Conservation (phyloP, 2,797 vertebrate genomes). For the Acanthurus tractus region DNA sequence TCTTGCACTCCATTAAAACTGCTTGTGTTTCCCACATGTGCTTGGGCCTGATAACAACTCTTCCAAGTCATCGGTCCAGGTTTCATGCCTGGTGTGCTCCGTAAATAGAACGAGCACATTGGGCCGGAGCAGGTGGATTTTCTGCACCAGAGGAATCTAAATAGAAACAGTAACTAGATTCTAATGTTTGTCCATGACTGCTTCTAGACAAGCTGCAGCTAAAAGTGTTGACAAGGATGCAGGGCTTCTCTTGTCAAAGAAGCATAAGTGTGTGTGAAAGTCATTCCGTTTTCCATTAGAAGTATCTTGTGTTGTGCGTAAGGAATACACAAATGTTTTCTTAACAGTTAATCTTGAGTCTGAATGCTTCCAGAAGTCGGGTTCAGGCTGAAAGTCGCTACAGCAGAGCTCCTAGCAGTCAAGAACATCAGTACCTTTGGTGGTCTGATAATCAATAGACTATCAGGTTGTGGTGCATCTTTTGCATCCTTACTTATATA, state of each 20-base stretch:
- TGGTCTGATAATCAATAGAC: neutral
- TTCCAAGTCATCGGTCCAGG: neutral
- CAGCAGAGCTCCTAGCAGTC: neutral
- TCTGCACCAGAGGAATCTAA: slow-evolving; percentile 55
- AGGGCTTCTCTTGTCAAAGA: slow-evolving; percentile 29
- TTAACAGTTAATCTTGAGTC: slow-evolving; percentile 12
- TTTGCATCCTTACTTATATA: too few species aligned
- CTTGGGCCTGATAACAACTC: slow-evolving; percentile 16
- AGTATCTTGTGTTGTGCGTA: slow-evolving; percentile 7
- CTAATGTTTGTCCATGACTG: neutral
- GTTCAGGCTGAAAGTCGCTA: neutral
- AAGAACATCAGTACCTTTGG: neutral
- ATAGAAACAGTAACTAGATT: slow-evolving; percentile 63
- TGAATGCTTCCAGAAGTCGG: neutral
- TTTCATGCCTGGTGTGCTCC: slow-evolving; percentile 22
- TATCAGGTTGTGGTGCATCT: neutral
- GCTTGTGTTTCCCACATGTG: slow-evolving; percentile 21
- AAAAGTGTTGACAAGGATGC: slow-evolving; percentile 46
- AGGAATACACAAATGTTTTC: slow-evolving; percentile 39
- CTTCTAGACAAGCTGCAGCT: slow-evolving; percentile 16
- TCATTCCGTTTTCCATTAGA: slow-evolving; percentile 58
- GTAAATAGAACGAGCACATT: slow-evolving; percentile 15
- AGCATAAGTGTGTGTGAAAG: slow-evolving; percentile 38
- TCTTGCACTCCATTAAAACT: neutral
- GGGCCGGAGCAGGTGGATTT: slow-evolving; percentile 35